Evolutionary conservation across 2,113 vertebrate species (phyloP).

Genomic region (Catharus bicknelli): DNA sequence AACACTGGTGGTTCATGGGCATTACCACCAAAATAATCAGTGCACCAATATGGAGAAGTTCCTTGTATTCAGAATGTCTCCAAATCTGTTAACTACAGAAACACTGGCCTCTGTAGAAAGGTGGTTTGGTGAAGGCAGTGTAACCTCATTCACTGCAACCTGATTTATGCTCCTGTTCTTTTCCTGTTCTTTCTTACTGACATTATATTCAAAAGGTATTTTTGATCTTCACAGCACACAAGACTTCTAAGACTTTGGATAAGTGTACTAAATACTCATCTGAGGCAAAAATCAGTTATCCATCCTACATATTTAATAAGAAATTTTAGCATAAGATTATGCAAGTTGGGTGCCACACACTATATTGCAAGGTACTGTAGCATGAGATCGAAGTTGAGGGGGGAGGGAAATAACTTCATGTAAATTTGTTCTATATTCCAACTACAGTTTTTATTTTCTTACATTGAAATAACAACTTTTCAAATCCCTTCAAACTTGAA

Average conservation of each 20-base stretch:
- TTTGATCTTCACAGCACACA: neutral
- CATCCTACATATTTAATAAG: neutral
- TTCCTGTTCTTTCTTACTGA: neutral
- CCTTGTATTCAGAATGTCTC: neutral
- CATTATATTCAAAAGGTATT: neutral
- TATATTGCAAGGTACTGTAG: neutral
- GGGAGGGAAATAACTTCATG: neutral
- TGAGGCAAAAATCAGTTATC: neutral
- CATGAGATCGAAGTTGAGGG: neutral
- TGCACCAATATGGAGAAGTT: neutral
- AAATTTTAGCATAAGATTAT: neutral
- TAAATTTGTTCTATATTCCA: neutral
- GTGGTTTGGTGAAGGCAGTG: neutral
- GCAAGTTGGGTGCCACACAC: neutral
- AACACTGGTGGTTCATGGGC: neutral
- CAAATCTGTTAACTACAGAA: neutral
- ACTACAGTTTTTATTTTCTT: neutral
- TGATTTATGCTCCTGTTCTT: neutral
- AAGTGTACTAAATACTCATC: neutral
- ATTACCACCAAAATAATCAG: neutral
- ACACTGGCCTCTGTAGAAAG: neutral
- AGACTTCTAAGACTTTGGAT: neutral
- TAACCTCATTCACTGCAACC: neutral
- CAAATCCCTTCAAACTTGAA: neutral
- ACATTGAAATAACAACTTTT: neutral